Evolutionary conservation across 1,140 invertebrate genomes (phyloP).

Genomic region (Caerostris extrusa): DNA sequence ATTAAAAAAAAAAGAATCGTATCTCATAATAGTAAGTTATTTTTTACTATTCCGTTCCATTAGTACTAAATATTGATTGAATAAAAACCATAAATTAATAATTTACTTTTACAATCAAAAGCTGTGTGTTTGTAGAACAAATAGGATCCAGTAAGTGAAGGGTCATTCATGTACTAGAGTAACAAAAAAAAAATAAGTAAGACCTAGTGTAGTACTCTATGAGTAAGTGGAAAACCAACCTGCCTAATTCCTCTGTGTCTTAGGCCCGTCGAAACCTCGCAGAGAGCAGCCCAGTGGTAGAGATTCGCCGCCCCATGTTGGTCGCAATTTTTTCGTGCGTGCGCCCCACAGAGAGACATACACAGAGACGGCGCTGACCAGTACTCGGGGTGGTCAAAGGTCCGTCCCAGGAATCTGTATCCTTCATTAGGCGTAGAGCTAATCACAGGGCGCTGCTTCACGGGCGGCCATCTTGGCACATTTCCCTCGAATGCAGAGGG

Average conservation of each 20-base stretch:
- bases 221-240: conserved; percentile 48
- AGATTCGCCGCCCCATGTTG: conserved; percentile 56
- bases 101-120: neutral
- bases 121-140: too few relatives aligned
- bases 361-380: conserved; percentile 16
- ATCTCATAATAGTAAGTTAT: too few relatives aligned
- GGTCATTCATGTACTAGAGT: neutral
- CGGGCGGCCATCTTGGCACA: conserved; percentile 63
- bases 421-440: conserved; percentile 44
- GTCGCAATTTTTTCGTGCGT: neutral
- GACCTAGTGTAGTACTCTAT: neutral
- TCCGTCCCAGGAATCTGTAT: conserved; percentile 17
- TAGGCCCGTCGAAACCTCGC: conserved; percentile 58
- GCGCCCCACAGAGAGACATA: conserved; percentile 57
- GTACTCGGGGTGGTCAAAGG: conserved; percentile 2
- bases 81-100: neutral
- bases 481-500: conserved; percentile 38
- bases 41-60: neutral
- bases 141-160: too few relatives aligned
- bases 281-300: conserved; percentile 22
- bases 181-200: neutral
- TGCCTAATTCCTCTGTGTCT: conserved; percentile 21
- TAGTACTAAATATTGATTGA: neutral
- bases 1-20: too few relatives aligned
- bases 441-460: conserved; percentile 30